phyloP scores from a whole-genome alignment of 2,888 invertebrate species.

The Coelinius sp. region DNA sequence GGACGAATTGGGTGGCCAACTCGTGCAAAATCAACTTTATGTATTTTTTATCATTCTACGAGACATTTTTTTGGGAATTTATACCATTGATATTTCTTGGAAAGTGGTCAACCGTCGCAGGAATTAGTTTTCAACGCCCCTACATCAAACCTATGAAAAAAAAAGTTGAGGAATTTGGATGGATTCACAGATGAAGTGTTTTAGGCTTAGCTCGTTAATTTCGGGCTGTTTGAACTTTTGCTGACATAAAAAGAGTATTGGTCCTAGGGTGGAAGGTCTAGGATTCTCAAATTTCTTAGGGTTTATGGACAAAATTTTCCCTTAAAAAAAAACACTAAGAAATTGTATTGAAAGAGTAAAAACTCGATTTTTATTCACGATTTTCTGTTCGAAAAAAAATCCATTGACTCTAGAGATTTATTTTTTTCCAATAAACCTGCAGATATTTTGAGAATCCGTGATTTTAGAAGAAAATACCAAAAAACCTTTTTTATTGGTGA shows the following conservation, averaged over 20 bases:
- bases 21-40: background rate
- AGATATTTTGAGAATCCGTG: too few relatives aligned
- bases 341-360: too few relatives aligned
- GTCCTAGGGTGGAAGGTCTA: background rate
- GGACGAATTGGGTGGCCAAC: background rate
- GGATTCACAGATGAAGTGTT: background rate
- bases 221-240: background rate
- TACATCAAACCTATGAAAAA: background rate
- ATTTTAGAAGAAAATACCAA: too few relatives aligned
- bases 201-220: background rate
- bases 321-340: background rate
- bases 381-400: too few relatives aligned
- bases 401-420: too few relatives aligned
- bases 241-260: background rate
- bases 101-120: background rate
- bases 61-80: background rate
- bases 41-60: slow-evolving; percentile 1
- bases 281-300: background rate
- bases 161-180: background rate
- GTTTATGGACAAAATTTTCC: background rate
- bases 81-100: background rate
- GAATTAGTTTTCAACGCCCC: background rate
- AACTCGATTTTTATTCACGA: too few relatives aligned
- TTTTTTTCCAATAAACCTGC: too few relatives aligned
- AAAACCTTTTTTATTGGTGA: too few relatives aligned